Percentiles rank a stretch among this genome's conserved stretches.
These are phyloP conservation scores for Eurois occulta DNA, from an alignment of 2,888 invertebrate genomes.

Conservation along the genomic window DNA sequence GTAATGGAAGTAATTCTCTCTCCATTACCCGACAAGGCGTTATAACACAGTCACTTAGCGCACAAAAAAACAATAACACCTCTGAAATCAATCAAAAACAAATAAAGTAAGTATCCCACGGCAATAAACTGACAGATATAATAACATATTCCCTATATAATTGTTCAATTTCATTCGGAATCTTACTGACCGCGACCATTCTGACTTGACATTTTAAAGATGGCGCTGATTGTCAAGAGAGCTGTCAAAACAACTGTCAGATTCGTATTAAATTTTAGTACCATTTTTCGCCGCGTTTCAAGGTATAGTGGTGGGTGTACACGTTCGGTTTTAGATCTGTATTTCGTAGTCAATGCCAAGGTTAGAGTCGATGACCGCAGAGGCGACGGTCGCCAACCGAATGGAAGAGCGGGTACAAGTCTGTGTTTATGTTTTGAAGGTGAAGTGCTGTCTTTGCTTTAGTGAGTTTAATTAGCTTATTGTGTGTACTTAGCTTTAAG, in stretches of 20 bases:
- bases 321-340: slow-evolving; percentile 62
- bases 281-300: slow-evolving; percentile 24
- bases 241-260: slow-evolving; percentile 26
- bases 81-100: slow-evolving; percentile 60
- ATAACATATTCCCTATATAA: slow-evolving; percentile 59
- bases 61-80: slow-evolving; percentile 57
- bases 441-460: slow-evolving; percentile 32
- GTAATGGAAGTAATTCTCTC: slow-evolving; percentile 30
- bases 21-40: slow-evolving; percentile 32
- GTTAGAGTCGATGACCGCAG: slow-evolving; percentile 81
- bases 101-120: slow-evolving; percentile 60
- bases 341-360: slow-evolving; percentile 81
- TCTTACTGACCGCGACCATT: slow-evolving; percentile 3
- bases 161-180: slow-evolving; percentile 61
- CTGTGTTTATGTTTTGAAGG: slow-evolving; percentile 35
- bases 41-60: slow-evolving; percentile 50
- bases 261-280: slow-evolving; percentile 18
- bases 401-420: slow-evolving; percentile 51
- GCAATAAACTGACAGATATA: slow-evolving; percentile 59
- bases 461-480: slow-evolving; percentile 4
- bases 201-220: background rate
- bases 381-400: slow-evolving; percentile 75
- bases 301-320: slow-evolving; percentile 67
- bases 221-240: slow-evolving; percentile 29
- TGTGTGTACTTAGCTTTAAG: background rate